These are phyloP conservation scores for Ormia ochracea DNA, from an alignment of 2,888 invertebrate species.

Conservation along the genomic window DNA sequence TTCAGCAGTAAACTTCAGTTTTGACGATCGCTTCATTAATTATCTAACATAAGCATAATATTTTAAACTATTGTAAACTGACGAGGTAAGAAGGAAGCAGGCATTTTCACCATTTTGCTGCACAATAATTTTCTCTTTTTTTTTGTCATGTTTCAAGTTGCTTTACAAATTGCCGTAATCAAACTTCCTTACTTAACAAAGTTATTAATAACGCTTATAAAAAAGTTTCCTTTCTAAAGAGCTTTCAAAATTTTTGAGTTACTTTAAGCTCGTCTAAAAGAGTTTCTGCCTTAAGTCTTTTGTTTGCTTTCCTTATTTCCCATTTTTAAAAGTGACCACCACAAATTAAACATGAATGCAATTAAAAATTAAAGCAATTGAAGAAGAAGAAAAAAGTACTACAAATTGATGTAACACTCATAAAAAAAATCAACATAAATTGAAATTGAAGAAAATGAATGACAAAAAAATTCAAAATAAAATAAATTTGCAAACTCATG, in stretches of 20 bases:
- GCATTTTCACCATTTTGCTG: too few species aligned
- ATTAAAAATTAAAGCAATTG: constrained; percentile 25
- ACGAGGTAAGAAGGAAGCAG: too few species aligned
- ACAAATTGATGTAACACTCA: constrained; percentile 7
- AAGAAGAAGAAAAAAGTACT: background rate
- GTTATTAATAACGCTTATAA: constrained; percentile 10
- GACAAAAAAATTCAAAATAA: background rate
- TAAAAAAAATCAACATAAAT: background rate
- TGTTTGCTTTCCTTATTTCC: background rate
- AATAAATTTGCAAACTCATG: constrained; percentile 52
- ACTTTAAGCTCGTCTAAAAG: background rate
- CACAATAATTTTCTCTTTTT: too few species aligned
- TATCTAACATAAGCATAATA: too few species aligned
- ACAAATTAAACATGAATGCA: constrained; percentile 10
- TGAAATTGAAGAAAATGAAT: background rate
- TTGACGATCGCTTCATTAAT: too few species aligned
- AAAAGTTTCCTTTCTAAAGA: background rate
- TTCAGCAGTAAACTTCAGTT: too few species aligned
- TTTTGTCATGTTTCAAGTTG: too few species aligned
- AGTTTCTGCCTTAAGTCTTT: constrained; percentile 38
- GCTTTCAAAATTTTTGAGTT: background rate
- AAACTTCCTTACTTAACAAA: constrained; percentile 8
- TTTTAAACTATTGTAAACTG: too few species aligned
- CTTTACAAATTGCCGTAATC: background rate
- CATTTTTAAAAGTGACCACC: constrained; percentile 5